A percentile compares a stretch with the other conserved stretches of the same genome.
phyloP scores from a whole-genome alignment of 64 coral and sea anemone genomes.

The Montipora foliosa region DNA sequence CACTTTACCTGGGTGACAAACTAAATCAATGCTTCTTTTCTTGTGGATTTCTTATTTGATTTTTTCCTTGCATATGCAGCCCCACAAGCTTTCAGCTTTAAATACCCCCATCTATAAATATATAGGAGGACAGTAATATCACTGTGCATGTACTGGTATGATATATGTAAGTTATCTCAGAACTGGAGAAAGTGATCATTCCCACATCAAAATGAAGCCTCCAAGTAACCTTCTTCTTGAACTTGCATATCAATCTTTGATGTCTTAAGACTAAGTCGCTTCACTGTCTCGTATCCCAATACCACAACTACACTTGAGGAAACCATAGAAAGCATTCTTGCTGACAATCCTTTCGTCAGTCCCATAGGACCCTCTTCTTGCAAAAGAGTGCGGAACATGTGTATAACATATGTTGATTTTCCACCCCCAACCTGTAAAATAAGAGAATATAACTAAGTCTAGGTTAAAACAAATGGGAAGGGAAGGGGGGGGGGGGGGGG shows the following conservation, averaged over 20 bases:
- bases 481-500: no score
- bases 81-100: no score
- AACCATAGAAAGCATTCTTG: slow-evolving; percentile 88
- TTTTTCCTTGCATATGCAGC: no score
- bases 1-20: no score
- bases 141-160: not conserved
- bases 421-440: slow-evolving; percentile 89
- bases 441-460: not conserved
- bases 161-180: not conserved
- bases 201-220: slow-evolving; percentile 55
- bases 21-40: no score
- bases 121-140: no score
- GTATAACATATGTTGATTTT: slow-evolving; percentile 65
- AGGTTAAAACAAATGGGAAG: not conserved
- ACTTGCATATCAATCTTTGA: slow-evolving; percentile 68
- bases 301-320: slow-evolving; percentile 94
- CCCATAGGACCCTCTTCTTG: slow-evolving; percentile 88
- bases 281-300: slow-evolving; percentile 96
- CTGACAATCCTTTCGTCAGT: slow-evolving; percentile 87
- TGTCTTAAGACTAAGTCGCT: slow-evolving; percentile 91
- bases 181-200: no score
- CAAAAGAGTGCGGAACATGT: slow-evolving; percentile 74
- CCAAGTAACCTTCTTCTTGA: slow-evolving; percentile 87
- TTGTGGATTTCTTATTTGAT: no score
- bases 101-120: no score